Evolutionary conservation across 2,113 vertebrate genomes (phyloP).

Genomic region (Eretmochelys imbricata): DNA sequence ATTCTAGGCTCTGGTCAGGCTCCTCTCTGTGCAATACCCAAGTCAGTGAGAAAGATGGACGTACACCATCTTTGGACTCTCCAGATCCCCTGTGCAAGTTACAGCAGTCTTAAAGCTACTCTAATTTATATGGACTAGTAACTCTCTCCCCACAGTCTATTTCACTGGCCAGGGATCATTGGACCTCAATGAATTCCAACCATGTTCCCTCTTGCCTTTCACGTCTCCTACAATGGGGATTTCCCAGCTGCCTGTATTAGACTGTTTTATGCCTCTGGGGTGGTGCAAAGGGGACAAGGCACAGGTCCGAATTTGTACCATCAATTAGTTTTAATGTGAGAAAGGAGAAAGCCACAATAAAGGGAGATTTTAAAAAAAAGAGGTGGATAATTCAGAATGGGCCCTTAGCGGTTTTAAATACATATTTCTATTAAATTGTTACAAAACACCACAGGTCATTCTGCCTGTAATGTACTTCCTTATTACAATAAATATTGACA

Average conservation of each 20-base stretch:
- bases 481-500: constrained; percentile 38
- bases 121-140: background rate
- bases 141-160: background rate
- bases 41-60: background rate
- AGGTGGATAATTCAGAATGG: background rate
- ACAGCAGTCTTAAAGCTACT: background rate
- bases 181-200: background rate
- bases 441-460: background rate
- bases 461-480: background rate
- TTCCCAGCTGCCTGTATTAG: background rate
- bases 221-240: background rate
- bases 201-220: background rate
- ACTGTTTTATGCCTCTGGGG: background rate
- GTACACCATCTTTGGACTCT: accelerated
- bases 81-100: accelerated
- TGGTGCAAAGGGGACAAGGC: background rate
- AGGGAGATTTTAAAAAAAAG: background rate
- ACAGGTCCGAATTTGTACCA: background rate
- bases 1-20: background rate
- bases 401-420: background rate
- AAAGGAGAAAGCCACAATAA: background rate
- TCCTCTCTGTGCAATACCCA: background rate
- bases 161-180: accelerated
- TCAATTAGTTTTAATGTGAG: background rate
- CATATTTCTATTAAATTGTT: constrained; percentile 30